Percentiles rank a stretch among this genome's conserved stretches.
phyloP scores from a whole-genome alignment of 1,140 invertebrate species.

The Marisa cornuarietis region DNA sequence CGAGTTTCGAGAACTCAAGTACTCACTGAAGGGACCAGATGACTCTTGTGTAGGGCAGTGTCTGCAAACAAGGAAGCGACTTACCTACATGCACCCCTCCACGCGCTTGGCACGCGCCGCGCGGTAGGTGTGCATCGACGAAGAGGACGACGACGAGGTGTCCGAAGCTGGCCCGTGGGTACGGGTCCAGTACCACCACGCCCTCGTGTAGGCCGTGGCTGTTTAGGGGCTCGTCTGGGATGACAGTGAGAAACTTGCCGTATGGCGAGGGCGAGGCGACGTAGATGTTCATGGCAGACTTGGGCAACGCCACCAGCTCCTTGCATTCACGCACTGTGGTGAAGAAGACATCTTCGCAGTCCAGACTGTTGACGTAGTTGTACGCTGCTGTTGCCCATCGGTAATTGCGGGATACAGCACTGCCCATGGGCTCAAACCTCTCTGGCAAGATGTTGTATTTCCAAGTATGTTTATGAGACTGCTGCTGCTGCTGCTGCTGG shows the following conservation, averaged over 20 bases:
- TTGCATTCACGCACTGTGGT: constrained; percentile 45
- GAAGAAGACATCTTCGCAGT: constrained; percentile 51
- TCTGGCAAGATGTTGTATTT: constrained; percentile 31
- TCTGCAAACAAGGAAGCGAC: constrained; percentile 7
- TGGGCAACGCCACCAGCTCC: constrained; percentile 30
- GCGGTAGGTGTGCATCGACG: constrained; percentile 56
- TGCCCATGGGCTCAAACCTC: constrained; percentile 6
- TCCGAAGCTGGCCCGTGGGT: constrained; percentile 67
- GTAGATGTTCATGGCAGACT: constrained; percentile 49
- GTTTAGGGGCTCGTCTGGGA: constrained; percentile 65
- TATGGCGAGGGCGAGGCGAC: constrained; percentile 45
- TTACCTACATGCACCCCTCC: constrained; percentile 54
- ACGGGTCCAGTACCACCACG: constrained; percentile 69
- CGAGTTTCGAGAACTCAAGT: no score
- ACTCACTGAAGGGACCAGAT: no score
- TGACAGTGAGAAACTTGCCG: constrained; percentile 53
- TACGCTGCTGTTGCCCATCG: constrained; percentile 53
- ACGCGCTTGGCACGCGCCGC: constrained; percentile 49
- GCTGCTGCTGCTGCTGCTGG: neutral
- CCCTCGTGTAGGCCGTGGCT: constrained; percentile 63
- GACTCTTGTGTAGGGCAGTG: no score
- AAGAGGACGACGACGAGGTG: constrained; percentile 69
- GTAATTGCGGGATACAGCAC: constrained; percentile 15
- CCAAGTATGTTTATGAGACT: neutral
- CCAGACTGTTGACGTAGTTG: constrained; percentile 38